Evolutionary conservation across 2,113 vertebrate species (phyloP).

Genomic region (Tychaedon coryphoeus): DNA sequence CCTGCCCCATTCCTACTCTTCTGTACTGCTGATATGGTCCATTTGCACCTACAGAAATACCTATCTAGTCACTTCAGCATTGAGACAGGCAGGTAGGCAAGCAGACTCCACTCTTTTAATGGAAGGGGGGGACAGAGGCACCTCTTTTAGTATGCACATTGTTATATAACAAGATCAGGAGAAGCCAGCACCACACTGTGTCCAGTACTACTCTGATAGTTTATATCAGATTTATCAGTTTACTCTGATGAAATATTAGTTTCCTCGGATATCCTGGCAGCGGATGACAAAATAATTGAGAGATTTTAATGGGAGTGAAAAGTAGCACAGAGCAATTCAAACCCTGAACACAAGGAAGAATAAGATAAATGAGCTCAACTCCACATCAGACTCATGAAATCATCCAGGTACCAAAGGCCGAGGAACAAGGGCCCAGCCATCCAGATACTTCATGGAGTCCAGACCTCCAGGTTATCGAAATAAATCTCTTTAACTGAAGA

Average conservation of each 20-base stretch:
- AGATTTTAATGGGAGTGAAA: background rate
- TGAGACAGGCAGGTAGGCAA: background rate
- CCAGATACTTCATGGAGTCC: background rate
- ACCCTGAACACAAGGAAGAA: background rate
- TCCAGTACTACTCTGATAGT: background rate
- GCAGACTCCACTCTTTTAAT: background rate
- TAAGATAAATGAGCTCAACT: background rate
- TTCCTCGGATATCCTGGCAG: background rate
- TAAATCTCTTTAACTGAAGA: background rate
- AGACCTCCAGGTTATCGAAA: background rate
- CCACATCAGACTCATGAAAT: background rate
- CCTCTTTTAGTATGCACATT: background rate
- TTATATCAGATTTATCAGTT: background rate
- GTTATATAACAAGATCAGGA: background rate
- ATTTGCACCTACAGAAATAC: background rate
- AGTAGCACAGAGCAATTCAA: background rate
- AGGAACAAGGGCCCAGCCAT: background rate
- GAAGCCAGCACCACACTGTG: background rate
- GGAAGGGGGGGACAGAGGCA: background rate
- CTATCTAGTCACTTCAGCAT: background rate
- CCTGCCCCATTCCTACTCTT: background rate
- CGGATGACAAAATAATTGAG: background rate
- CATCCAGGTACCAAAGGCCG: background rate
- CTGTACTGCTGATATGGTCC: background rate
- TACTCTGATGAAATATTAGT: background rate